Evolutionary conservation across 2,797 vertebrate genomes (phyloP), one percentile per base, ranked within the genome.

Genomic region (Lateolabrax maculatus): DNA sequence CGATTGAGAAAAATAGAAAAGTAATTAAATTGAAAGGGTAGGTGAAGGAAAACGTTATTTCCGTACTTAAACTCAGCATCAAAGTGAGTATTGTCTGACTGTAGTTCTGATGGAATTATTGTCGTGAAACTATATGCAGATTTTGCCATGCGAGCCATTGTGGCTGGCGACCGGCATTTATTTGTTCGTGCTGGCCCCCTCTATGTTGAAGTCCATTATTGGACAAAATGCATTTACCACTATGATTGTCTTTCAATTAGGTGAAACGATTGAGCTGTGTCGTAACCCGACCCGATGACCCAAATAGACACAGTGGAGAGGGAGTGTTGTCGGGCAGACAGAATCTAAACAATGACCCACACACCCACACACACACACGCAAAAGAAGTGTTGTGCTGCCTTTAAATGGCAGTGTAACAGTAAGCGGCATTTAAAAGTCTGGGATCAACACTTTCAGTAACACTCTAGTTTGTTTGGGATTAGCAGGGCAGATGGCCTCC

Each of bases 381-480:
- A 46, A 3, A 41, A 21, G 39, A 71, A 52, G 7, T 34, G 67
- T 21, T 31, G 16, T 23, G 39, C 27, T 83, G 77, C 68, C 82
- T 89, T 87, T 87, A 81, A 84, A 88, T 90, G 85, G 80, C 83
- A 64, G 81, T 66, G 75, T 41, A 81, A 75, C 75, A 60, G 60
- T 55, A 9, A 43, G 27, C 56, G 27, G 27, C 60, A 66, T 87
- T 69, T 70, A 51, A 55, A 69, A 68, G 77, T 79, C 71, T 75
- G 62, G 48, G 73, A 77, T 27, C 74, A 67, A 61, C 80, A 80
- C 75, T 85, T 83, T 77, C 48, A 71, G 53, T 79, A 80, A 84
- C 70, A 71, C 83, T 81, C 55, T 69, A 21, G 73, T 85, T 90
- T 88, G 83, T 92, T 89, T 89, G 71, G 83, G 85, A 87, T 84